phyloP scores from a whole-genome alignment of 53 echinoderm and acorn worm species.

The Henricia sp. region DNA sequence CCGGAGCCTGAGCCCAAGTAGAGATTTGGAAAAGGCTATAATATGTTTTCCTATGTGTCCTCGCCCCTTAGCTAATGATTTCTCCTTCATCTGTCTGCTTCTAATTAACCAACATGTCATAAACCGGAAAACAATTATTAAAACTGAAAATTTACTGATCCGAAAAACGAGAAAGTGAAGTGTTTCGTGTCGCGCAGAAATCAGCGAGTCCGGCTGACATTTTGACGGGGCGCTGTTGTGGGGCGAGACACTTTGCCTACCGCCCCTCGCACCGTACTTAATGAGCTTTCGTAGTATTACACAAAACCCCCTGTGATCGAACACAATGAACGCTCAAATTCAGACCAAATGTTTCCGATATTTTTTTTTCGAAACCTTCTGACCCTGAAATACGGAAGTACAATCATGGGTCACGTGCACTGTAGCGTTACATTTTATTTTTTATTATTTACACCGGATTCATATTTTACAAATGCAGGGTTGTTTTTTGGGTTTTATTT shows the following conservation, averaged over 20 bases:
- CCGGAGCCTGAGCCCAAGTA: too few species aligned
- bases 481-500: too few species aligned
- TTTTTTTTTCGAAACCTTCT: not conserved
- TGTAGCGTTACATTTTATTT: not conserved
- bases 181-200: slow-evolving; percentile 37
- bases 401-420: slow-evolving; percentile 21
- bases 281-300: not conserved
- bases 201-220: slow-evolving; percentile 17
- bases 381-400: not conserved
- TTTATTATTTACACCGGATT: not conserved
- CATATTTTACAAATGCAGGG: too few species aligned
- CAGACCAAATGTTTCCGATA: slow-evolving; percentile 23
- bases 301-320: not conserved
- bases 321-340: slow-evolving; percentile 12
- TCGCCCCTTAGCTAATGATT: too few species aligned
- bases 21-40: too few species aligned
- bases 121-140: not conserved
- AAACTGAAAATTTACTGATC: not conserved
- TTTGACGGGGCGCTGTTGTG: slow-evolving; percentile 35
- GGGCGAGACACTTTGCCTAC: slow-evolving; percentile 29
- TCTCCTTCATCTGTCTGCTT: too few species aligned
- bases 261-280: slow-evolving; percentile 30
- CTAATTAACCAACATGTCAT: slow-evolving; percentile 15
- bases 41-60: too few species aligned
- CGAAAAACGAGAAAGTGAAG: not conserved